phyloP scores from a whole-genome alignment of 2,888 invertebrate species.

The Dicyrtoma fusca region DNA sequence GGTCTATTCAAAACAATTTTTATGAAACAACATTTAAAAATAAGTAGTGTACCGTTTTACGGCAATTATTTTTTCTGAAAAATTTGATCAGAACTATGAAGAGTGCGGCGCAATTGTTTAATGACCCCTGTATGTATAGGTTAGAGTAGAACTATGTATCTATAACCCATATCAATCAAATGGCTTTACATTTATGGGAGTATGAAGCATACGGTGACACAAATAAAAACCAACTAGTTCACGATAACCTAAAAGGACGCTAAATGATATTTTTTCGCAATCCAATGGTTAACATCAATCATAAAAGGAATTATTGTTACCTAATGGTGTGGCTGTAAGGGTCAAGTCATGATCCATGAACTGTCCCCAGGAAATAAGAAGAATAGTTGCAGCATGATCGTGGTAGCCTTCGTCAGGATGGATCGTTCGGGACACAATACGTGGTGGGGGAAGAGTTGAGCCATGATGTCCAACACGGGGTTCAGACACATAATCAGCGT shows the following conservation, averaged over 20 bases:
- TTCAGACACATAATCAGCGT: constrained; percentile 80
- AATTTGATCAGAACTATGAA: too few species aligned
- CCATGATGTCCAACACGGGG: constrained; percentile 81
- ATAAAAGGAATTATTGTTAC: constrained; percentile 62
- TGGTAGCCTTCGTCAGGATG: constrained; percentile 92
- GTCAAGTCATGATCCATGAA: constrained; percentile 95
- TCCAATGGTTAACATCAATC: not conserved
- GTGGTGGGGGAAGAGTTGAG: constrained; percentile 75
- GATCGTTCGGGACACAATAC: constrained; percentile 86
- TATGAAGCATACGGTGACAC: too few species aligned
- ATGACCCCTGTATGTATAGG: too few species aligned
- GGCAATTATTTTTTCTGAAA: too few species aligned
- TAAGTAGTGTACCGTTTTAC: too few species aligned
- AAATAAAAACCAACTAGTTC: not conserved
- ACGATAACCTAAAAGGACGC: not conserved
- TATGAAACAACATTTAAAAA: too few species aligned
- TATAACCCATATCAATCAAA: too few species aligned
- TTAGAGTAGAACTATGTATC: too few species aligned
- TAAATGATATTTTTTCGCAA: not conserved
- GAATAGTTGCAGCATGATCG: constrained; percentile 90
- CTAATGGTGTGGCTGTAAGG: constrained; percentile 82
- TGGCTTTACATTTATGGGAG: too few species aligned
- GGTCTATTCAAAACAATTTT: too few species aligned
- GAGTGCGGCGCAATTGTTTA: too few species aligned
- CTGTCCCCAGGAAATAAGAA: constrained; percentile 93